phyloP scores from a whole-genome alignment of 2,797 vertebrate genomes.

The Artibeus jamaicensis region DNA sequence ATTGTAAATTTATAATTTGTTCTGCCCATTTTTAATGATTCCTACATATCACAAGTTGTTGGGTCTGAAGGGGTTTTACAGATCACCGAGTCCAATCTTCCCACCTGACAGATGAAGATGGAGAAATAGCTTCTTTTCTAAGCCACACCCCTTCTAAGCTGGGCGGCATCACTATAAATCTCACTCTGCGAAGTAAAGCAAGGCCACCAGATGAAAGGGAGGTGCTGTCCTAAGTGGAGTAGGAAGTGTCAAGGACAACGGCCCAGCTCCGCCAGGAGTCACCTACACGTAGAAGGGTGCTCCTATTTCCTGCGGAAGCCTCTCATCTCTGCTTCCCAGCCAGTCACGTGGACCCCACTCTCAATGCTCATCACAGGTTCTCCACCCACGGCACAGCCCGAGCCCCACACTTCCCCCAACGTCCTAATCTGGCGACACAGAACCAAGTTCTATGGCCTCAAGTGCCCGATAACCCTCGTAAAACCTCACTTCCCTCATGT shows the following conservation, averaged over 20 bases:
- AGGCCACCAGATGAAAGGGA: neutral
- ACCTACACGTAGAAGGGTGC: accelerated
- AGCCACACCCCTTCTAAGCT: neutral
- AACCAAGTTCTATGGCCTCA: neutral
- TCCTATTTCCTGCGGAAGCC: neutral
- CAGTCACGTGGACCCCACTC: neutral
- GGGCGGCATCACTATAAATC: neutral
- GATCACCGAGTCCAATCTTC: neutral
- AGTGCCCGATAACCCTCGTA: neutral
- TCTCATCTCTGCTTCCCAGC: neutral
- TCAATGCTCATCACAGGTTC: neutral
- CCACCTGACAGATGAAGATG: neutral
- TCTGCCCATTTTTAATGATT: neutral
- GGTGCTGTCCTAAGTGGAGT: accelerated
- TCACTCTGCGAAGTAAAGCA: neutral
- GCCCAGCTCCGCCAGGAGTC: neutral
- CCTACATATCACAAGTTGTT: neutral
- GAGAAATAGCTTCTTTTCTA: neutral
- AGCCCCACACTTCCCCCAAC: neutral
- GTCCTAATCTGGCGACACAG: too few relatives aligned
- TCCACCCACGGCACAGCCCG: neutral
- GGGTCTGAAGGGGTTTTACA: neutral
- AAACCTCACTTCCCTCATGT: neutral
- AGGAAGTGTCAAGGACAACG: neutral
- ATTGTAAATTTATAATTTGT: neutral